These are phyloP conservation scores for Ypsolopha scabrella DNA, from an alignment of 2,888 invertebrate species.

Conservation along the genomic window DNA sequence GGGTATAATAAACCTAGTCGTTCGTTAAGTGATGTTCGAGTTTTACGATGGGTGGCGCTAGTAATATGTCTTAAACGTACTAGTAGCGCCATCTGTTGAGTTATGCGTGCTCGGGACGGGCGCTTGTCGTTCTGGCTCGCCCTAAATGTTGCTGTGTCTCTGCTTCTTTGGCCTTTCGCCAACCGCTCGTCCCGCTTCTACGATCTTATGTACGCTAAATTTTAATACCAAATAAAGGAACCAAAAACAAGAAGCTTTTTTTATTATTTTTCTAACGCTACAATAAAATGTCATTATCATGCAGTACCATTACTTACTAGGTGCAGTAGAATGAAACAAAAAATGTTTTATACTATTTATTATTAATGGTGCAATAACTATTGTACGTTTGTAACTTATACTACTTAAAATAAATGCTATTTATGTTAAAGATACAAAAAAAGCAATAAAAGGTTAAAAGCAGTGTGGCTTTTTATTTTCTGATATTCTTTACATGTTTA, in stretches of 20 bases:
- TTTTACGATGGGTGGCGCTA: constrained; percentile 28
- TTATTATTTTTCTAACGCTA: constrained; percentile 47
- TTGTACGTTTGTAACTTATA: constrained; percentile 68
- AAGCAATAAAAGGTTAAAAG: constrained; percentile 66
- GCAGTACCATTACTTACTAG: constrained; percentile 35
- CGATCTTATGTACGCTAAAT: constrained; percentile 23
- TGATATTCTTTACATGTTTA: not conserved
- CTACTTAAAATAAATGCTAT: constrained; percentile 68
- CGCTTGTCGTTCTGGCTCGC: constrained; percentile 53
- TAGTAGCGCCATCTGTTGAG: constrained; percentile 25
- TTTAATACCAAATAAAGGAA: constrained; percentile 61
- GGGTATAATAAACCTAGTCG: constrained; percentile 64
- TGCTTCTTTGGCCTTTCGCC: constrained; percentile 40
- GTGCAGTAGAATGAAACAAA: constrained; percentile 58
- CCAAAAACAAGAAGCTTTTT: constrained; percentile 55
- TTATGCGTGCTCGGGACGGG: constrained; percentile 41
- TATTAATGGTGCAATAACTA: constrained; percentile 62
- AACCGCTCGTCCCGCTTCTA: constrained; percentile 51
- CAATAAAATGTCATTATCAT: constrained; percentile 22
- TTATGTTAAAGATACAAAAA: constrained; percentile 68
- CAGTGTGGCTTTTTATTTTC: constrained; percentile 25
- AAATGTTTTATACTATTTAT: constrained; percentile 62
- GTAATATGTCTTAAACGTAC: not conserved
- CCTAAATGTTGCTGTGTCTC: constrained; percentile 58
- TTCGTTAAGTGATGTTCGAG: constrained; percentile 51